These are phyloP conservation scores for Orthosia gothica DNA, from an alignment of 2,888 invertebrate genomes.

Conservation along the genomic window DNA sequence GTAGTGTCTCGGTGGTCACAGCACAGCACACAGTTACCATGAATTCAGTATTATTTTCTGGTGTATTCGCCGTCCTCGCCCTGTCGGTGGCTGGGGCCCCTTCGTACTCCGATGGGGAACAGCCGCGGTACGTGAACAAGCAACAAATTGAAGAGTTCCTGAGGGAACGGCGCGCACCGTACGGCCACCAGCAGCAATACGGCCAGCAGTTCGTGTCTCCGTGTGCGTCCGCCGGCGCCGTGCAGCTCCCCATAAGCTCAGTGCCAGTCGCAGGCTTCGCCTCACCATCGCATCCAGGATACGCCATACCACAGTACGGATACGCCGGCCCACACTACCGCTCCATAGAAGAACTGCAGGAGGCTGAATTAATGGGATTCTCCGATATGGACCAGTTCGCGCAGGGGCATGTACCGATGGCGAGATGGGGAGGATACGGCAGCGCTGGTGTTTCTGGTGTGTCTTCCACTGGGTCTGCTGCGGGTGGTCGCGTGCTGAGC, in stretches of 20 bases:
- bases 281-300: conserved; percentile 62
- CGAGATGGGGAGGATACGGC: conserved; percentile 74
- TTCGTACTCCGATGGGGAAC: conserved; percentile 69
- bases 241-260: conserved; percentile 62
- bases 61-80: conserved; percentile 67
- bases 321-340: conserved; percentile 77
- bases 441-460: conserved; percentile 48
- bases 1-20: conserved; percentile 72
- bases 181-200: conserved; percentile 44
- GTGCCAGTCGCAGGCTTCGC: conserved; percentile 66
- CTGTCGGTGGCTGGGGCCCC: conserved; percentile 69
- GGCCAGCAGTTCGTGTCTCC: conserved; percentile 72
- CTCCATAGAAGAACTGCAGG: conserved; percentile 70
- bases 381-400: conserved; percentile 79
- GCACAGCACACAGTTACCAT: conserved; percentile 76
- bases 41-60: conserved; percentile 76
- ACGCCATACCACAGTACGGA: conserved; percentile 68
- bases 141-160: conserved; percentile 66
- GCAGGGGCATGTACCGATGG: conserved; percentile 77
- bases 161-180: conserved; percentile 75
- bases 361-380: conserved; percentile 78
- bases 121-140: conserved; percentile 54
- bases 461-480: conserved; percentile 45
- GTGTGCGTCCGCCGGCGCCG: conserved; percentile 76
- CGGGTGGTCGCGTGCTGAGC: conserved; percentile 55